Evolutionary conservation across 2,113 vertebrate species (phyloP).

Genomic region (Tursiops truncatus): DNA sequence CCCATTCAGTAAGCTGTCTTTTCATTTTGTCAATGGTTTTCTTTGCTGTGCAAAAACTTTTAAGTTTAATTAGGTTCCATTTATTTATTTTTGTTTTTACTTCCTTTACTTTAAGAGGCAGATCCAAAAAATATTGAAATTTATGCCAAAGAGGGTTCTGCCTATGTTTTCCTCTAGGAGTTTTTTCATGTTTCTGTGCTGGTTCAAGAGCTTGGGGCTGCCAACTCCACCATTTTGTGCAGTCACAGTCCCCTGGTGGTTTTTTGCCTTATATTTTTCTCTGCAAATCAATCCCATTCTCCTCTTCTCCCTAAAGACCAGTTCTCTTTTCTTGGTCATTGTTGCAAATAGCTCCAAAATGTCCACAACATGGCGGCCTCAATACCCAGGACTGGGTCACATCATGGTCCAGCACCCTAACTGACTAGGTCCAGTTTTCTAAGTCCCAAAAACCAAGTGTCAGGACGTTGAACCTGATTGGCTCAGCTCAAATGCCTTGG

Average conservation of each 20-base stretch:
- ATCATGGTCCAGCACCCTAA: background rate
- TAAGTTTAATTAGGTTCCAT: background rate
- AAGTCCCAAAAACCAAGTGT: background rate
- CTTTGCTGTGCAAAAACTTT: background rate
- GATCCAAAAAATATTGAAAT: background rate
- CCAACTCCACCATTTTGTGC: background rate
- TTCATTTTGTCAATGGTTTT: background rate
- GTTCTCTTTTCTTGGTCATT: background rate
- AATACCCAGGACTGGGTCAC: background rate
- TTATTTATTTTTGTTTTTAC: background rate
- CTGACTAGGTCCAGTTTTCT: background rate
- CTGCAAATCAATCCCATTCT: background rate
- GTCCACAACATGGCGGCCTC: background rate
- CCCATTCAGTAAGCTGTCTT: background rate
- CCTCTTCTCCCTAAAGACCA: background rate
- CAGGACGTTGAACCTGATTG: background rate
- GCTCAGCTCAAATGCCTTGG: background rate
- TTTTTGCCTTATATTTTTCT: background rate
- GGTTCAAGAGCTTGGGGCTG: background rate
- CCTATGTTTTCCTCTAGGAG: background rate
- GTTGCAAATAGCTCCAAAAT: background rate
- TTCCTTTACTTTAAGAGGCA: background rate
- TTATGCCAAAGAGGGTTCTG: background rate
- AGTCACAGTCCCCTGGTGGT: background rate
- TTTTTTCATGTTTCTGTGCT: background rate